phyloP scores from a whole-genome alignment of 2,113 vertebrate genomes.

The Maccullochella peelii region DNA sequence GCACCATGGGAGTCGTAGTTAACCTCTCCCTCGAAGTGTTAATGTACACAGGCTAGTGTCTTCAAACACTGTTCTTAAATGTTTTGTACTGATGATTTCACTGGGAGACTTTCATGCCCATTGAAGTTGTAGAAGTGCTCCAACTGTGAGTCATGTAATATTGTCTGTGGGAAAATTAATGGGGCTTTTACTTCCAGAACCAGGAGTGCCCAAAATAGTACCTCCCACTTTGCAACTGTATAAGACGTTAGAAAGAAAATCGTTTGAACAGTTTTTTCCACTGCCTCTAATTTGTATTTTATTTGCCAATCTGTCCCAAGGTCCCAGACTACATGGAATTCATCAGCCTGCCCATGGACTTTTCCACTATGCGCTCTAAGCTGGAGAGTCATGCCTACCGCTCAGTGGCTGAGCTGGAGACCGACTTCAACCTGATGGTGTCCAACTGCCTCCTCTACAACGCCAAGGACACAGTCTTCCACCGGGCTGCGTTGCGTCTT shows the following conservation, averaged over 20 bases:
- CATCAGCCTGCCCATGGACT: conserved; percentile 98
- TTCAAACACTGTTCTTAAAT: no score
- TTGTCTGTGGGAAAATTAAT: not conserved
- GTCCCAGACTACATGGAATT: conserved; percentile 99
- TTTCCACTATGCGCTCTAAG: conserved; percentile 95
- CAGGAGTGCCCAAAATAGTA: not conserved
- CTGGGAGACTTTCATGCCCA: not conserved
- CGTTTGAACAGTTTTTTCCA: not conserved
- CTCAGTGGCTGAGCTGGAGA: conserved; percentile 93
- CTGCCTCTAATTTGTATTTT: not conserved
- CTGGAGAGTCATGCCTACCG: conserved; percentile 93
- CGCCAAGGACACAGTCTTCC: conserved; percentile 96
- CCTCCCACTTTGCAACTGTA: not conserved
- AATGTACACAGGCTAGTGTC: not conserved
- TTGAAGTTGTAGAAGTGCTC: not conserved
- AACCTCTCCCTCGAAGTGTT: not conserved
- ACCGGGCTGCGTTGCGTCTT: conserved; percentile 93
- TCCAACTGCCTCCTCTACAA: conserved; percentile 99
- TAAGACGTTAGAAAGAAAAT: not conserved
- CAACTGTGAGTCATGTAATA: not conserved
- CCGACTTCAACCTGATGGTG: conserved; percentile 98
- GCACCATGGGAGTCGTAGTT: not conserved
- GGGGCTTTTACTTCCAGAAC: not conserved
- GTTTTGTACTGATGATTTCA: not conserved
- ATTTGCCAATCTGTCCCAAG: conserved; percentile 75